Evolutionary conservation across 2,113 vertebrate species (phyloP), one percentile per base, ranked within the genome.

Genomic region (Cavia porcellus): DNA sequence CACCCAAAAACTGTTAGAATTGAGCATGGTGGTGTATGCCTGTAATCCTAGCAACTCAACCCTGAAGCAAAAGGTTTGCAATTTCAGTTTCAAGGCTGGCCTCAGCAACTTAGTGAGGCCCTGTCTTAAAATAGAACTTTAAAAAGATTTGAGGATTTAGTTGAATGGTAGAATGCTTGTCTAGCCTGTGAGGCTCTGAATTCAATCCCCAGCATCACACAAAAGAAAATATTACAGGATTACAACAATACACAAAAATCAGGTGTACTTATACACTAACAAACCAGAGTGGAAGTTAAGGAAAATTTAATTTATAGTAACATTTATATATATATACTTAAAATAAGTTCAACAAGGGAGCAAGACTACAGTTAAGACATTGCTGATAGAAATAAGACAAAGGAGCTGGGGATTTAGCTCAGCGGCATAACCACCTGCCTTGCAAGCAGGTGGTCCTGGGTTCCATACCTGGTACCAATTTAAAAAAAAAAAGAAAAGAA

Each of bases 211-310:
- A 70, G 68, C 66, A 70, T 35, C 35, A 70, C 35, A 70, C 68
- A 70, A 74, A 74, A 74, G 64, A 68, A 68, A 68, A 68, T 38
- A 38, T 64, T 55, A 45, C 72, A 86, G 70, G 32, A 50, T 77
- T 72, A 55, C 10, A 96, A 35, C 64, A 84, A 79, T 11, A 77
- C 15, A 30, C 42, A 70, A 28, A 83, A 94, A 55, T 55, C 42
- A 93, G 9, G 10, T 93, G 61, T 61, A 62, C 59, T 93, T 90
- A 12, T 72, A 93, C 0, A 84, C 25, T 57, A 52, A 85, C 35
- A 79, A 45, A 74, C 32, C 62, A 79, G 85, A n/a, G 47, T 64
- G 32, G 32, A 89, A 83, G 84, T 82, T 95, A 89, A 83, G 84
- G 55, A 89, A 89, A 59, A 30, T 90, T 90, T 55, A 32, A 80